Evolutionary conservation across 2,888 invertebrate species (phyloP), one percentile per base, ranked within the genome.

Genomic region (Tenodera sinensis): DNA sequence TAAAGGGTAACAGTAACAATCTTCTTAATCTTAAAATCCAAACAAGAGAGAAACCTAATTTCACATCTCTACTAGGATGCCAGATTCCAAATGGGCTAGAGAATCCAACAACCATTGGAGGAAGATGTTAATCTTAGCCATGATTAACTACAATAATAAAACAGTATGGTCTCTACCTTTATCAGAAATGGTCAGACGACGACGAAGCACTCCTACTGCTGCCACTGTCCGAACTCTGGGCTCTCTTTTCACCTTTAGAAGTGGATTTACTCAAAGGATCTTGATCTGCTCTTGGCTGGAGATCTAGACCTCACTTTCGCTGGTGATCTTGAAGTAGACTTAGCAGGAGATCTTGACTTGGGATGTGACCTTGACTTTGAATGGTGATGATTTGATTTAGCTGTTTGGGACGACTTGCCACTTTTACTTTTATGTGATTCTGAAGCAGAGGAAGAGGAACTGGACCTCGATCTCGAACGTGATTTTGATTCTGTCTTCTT

Each of bases 351-450:
- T 89, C 92, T 92, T 30, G 92, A 92, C 28, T 93, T 92, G 2
- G 93, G 93, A 83, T 93, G 93, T 28, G 92, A 92, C 15, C 91
- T 91, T 84, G 92, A 92, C 54, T 92, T 91, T 0, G 92, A 87
- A 30, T 83, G 92, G 83, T 93, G 93, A 92, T 88, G 88, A 28
- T 88, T 88, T n/a, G 88, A 30, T 34, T 88, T 88, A 8, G 71
- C 84, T 25, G 28, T 30, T 84, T 84, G 83, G 25, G 81, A 71
- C 4, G 54, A 81, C 20, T 86, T 86, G 3, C 81, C 82, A 34
- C 85, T 27, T 88, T 88, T 88, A 27, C 88, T 84, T 34, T 85
- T 88, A 30, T 84, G 84, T 20, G 88, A 88, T 84, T 88, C 88
- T 42, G 84, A n/a, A 85, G 84, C 84, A 20, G 84, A 83, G 42